These are phyloP conservation scores for Cheilosia pagana DNA, from an alignment of 2,888 invertebrate genomes.

Conservation along the genomic window DNA sequence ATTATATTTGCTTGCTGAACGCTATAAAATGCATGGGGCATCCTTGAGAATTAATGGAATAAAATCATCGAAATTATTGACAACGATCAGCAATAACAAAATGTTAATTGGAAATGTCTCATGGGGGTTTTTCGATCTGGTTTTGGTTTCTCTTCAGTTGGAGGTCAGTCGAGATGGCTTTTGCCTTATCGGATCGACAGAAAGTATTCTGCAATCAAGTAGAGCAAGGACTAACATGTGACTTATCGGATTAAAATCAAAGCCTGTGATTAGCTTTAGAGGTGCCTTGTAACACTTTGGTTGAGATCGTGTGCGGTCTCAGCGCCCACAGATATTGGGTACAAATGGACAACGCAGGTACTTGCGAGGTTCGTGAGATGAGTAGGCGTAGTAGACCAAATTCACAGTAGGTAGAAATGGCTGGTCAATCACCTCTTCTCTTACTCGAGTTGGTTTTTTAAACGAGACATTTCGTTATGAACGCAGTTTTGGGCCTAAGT, in stretches of 20 bases:
- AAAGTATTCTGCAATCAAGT: not conserved
- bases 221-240: not conserved
- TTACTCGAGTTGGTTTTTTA: too few relatives aligned
- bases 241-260: not conserved
- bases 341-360: too few relatives aligned
- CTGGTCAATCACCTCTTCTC: too few relatives aligned
- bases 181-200: not conserved
- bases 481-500: too few relatives aligned
- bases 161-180: not conserved
- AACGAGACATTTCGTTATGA: too few relatives aligned
- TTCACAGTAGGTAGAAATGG: too few relatives aligned
- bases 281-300: too few relatives aligned
- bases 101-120: not conserved
- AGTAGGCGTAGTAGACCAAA: too few relatives aligned
- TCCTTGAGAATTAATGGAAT: slow-evolving; percentile 13
- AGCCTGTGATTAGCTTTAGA: too few relatives aligned
- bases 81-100: not conserved
- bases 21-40: not conserved
- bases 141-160: not conserved
- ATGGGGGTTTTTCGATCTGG: not conserved
- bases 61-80: slow-evolving; percentile 2
- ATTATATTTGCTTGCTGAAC: not conserved
- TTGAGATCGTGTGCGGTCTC: too few relatives aligned
- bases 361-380: too few relatives aligned
- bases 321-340: too few relatives aligned